Evolutionary conservation across 2,113 vertebrate species (phyloP), one percentile per base, ranked within the genome.

Genomic region (Centropristis striata): DNA sequence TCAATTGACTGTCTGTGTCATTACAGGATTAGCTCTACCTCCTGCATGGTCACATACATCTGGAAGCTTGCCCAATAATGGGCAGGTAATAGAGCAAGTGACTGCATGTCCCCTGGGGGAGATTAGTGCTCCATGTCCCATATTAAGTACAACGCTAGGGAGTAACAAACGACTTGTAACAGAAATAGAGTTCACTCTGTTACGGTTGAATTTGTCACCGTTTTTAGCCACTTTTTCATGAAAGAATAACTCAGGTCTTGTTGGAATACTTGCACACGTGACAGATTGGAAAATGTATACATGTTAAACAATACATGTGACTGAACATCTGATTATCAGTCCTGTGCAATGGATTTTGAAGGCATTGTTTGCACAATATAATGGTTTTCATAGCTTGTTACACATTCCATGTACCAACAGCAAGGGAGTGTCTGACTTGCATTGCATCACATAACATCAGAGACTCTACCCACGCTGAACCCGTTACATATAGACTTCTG

Each of bases 1-100:
- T 95, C 92, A 93, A 94, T 94, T 92, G 93, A 91, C 55, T 53
- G 81, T 85, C 82, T 90, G 87, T 93, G 91, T 92, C 88, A 85
- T 82, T 86, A 89, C 75, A 76, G 90, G 93, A 94, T 95, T 95
- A 93, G 91, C 80, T 83, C 58, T 90, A 89, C 87, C 86, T 82
- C 81, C 86, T 78, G 78, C 66, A 47, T 82, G 75, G 87, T 76
- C 84, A 78, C 81, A 86, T 75, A 88, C 71, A 78, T 83, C 78
- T 91, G 85, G 87, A 92, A 84, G 77, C 75, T 54, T 76, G 83
- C 81, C 85, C 81, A 91, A 87, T 91, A 90, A 90, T 90, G 78
- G 85, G 69, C 81, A 87, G 89, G 88, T 92, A 92, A 91, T 86
- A 81, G 85, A 87, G 85, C 82, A 86, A 88, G 80, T 83, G 86